Base-by-base conservation (phyloP, 2,797 vertebrate species). In the Coranthus polyacanthus region DNA sequence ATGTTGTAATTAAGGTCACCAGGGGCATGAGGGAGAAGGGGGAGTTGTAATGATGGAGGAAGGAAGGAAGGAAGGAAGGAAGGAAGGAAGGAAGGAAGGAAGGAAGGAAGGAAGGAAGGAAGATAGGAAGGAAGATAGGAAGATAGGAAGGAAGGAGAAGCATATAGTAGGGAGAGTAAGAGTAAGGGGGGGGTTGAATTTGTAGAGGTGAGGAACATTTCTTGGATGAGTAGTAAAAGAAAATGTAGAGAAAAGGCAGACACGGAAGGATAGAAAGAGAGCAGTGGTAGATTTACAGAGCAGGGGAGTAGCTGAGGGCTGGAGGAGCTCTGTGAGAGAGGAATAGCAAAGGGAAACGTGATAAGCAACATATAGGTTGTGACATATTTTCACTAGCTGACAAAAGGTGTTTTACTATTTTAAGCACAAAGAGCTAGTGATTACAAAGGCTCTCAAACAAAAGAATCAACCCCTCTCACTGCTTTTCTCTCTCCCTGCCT, bases 1-100 rank as follows among this genome's bases (percentile, higher is more conserved):
- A 89, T 86, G 75, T 87, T 88, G 85, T 91, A 92, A 92, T 91
- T 90, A 89, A 89, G 85, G 88, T 88, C 79, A 81, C 66, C 2
- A 2, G 70, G 84, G 78, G 41, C 73, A 68, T 49, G 44, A 49
- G 6, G 38, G 45, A 78, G 74, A 17, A 50, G 12, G 60, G 52
- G 42, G 32, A 49, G 54, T 56, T 32, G 12, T 22, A 39, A 45
- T 32, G 26, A 39, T 13, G 53, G 7, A 38, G 54, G 47, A 41
- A 24, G 17, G 49, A 50, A 8, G 15, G 9, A 38, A 49, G n/a
- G n/a, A n/a, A n/a, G n/a, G 53, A 6, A 38, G 54, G 47, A 41
- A 24, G 17, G 49, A 50, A 8, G 15, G 9, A 38, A 49, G n/a
- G 53, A 6, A 38, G 54, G 47, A 41, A 24, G 17, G 49, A 50